A percentile compares a stretch with the other conserved stretches of the same genome.
Evolutionary conservation across 2,113 vertebrate genomes (phyloP).

Genomic region (Origma solitaria): DNA sequence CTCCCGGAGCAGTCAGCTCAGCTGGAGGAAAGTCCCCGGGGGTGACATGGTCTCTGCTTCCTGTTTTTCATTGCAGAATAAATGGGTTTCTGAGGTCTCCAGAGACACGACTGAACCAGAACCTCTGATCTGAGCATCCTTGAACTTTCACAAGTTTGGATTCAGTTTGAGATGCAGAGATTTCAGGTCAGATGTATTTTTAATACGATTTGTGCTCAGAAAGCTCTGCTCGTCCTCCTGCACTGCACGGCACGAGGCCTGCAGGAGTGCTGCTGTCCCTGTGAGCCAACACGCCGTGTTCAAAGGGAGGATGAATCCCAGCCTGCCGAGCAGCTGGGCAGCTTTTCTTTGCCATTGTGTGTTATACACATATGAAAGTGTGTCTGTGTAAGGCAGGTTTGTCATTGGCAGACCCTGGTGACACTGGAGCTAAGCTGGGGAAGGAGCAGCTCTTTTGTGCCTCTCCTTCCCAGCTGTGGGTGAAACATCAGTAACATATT

Average conservation of each 20-base stretch:
- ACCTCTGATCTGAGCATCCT: not conserved
- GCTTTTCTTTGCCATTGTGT: not conserved
- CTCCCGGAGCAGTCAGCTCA: not conserved
- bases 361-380: not conserved
- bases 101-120: not conserved
- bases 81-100: not conserved
- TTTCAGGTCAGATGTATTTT: not conserved
- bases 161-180: not conserved
- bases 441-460: not conserved
- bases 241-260: accelerated
- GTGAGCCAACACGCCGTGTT: not conserved
- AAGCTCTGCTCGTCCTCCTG: not conserved
- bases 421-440: not conserved
- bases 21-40: constrained; percentile 9
- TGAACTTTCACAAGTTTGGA: constrained; percentile 17
- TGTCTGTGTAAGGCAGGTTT: not conserved
- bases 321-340: not conserved
- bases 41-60: constrained; percentile 2
- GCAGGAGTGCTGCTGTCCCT: not conserved
- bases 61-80: not conserved
- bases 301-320: not conserved
- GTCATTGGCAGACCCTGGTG: accelerated
- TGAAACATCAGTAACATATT: not conserved
- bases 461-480: not conserved
- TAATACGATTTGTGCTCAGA: not conserved